A percentile compares a stretch with the other conserved stretches of the same genome.
These are phyloP conservation scores for Sorex fumeus DNA, from an alignment of 2,113 vertebrate species.

Conservation along the genomic window DNA sequence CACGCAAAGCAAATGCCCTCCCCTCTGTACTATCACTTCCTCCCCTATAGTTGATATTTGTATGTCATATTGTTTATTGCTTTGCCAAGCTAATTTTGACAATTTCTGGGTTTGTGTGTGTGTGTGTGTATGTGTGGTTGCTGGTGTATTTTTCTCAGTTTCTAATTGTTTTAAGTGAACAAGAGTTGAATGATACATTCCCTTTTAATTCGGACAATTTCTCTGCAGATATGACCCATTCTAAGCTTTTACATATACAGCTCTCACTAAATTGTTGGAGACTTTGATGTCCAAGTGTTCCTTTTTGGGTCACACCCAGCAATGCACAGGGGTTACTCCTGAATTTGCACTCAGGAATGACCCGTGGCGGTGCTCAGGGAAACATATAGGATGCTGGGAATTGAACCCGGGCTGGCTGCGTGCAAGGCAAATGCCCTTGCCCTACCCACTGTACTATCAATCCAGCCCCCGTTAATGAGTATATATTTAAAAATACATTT, in stretches of 20 bases:
- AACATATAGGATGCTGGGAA: too few relatives aligned
- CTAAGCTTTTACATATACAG: slow-evolving; percentile 55
- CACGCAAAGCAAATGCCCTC: too few relatives aligned
- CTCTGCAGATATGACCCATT: slow-evolving; percentile 46
- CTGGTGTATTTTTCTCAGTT: slow-evolving; percentile 6
- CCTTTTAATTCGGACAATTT: slow-evolving; percentile 37
- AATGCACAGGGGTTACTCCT: too few relatives aligned
- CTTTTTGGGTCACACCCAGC: too few relatives aligned
- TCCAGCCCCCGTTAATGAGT: too few relatives aligned
- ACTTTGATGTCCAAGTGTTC: slow-evolving; percentile 17
- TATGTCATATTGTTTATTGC: slow-evolving; percentile 4
- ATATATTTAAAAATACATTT: slow-evolving; percentile 29
- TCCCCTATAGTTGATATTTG: neutral
- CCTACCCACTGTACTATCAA: too few relatives aligned
- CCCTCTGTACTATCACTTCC: too few relatives aligned
- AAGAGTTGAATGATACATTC: slow-evolving; percentile 33
- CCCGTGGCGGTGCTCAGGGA: too few relatives aligned
- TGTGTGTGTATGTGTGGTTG: slow-evolving; percentile 4
- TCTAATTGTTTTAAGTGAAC: slow-evolving; percentile 39
- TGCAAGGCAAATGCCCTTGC: too few relatives aligned
- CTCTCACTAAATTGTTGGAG: neutral
- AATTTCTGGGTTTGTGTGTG: neutral
- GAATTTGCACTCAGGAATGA: too few relatives aligned
- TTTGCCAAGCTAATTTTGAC: slow-evolving; percentile 32
- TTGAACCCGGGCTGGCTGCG: too few relatives aligned